Base-by-base conservation (phyloP, 2,113 vertebrate species). In the Nesogale talazaci region DNA sequence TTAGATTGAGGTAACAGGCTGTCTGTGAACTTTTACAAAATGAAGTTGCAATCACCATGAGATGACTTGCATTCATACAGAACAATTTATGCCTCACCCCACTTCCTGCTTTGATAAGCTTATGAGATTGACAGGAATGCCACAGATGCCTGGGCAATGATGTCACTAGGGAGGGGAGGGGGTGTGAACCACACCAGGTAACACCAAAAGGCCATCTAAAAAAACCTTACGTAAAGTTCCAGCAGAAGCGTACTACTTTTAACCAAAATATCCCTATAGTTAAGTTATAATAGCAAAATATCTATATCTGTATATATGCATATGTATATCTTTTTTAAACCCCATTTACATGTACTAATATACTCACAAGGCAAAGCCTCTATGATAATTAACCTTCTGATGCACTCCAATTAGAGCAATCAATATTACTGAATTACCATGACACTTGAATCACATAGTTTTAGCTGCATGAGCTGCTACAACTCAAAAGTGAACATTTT, bases 81-180 rank as follows among this genome's bases (percentile, higher is more conserved):
- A 85, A 85, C 36, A 52, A 36, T 92, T 83, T 88, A 59, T 23
- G 70, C 25, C 85, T 82, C 20, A 6, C 36, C 85, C 92, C 77
- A 70, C 75, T 92, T 96, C 95, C 94, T 94, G 92, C 88, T 94
- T 84, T 90, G 88, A 63, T 82, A 88, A 79, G 14, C 34, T 36
- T 27, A 29, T 2, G 81, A 93, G 59, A 27, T 46, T 36, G 27
- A 25, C 29, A 31, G 27, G 59, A 6, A 38, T 2, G 2, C 42
- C 23, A 80, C 86, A 90, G 31, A 46, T 40, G 31, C 8, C 25
- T 14, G 27, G 29, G 11, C 27, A 67, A 8, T 67, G 27, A 9
- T 16, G 12, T 67, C 63, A 67, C 63, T 31, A 14, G 63, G 63
- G 63, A 29, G 2, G 63, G 27, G 63, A 27, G 63, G 61, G 27